Evolutionary conservation across 2,113 vertebrate genomes (phyloP).

Genomic region (Dipodomys spectabilis): DNA sequence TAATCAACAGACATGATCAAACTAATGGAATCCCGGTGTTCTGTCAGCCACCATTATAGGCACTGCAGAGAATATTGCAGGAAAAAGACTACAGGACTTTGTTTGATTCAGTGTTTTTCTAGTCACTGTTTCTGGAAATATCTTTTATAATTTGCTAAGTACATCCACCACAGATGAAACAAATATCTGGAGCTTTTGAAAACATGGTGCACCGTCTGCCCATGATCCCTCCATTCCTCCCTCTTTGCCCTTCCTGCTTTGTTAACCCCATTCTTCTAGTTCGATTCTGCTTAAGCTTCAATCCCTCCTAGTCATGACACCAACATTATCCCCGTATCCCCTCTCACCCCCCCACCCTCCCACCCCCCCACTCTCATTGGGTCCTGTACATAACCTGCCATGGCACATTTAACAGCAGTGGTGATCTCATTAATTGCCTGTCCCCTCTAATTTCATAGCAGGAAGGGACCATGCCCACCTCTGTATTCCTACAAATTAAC

Average conservation of each 20-base stretch:
- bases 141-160: too few relatives aligned
- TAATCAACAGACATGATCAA: too few relatives aligned
- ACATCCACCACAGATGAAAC: background rate
- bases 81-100: too few relatives aligned
- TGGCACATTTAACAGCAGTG: background rate
- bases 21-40: background rate
- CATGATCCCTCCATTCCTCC: background rate
- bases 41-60: background rate
- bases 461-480: background rate
- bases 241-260: background rate
- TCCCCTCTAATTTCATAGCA: background rate
- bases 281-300: background rate
- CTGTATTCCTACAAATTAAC: conserved; percentile 1
- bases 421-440: background rate
- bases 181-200: conserved; percentile 13
- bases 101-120: too few relatives aligned
- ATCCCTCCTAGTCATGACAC: background rate
- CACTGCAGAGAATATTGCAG: too few relatives aligned
- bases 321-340: background rate
- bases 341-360: too few relatives aligned
- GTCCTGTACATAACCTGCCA: background rate
- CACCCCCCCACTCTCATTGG: background rate
- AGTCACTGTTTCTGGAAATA: too few relatives aligned
- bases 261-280: background rate
- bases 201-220: background rate